Percentiles rank a stretch among this genome's conserved stretches.
These are phyloP conservation scores for Graphium colonna DNA, from an alignment of 2,888 invertebrate genomes.

Conservation along the genomic window DNA sequence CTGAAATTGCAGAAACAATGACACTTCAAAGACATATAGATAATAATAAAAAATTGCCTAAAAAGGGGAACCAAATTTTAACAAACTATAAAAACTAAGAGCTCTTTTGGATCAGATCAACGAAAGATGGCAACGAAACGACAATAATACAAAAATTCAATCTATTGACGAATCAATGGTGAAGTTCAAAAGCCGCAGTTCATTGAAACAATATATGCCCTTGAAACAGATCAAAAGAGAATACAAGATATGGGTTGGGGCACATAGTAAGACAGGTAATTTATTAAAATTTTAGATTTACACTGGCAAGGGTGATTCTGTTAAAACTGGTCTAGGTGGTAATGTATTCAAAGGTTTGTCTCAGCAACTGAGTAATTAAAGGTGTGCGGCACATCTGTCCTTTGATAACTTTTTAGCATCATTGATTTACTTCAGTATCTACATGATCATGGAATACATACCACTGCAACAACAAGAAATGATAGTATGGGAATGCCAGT, in stretches of 20 bases:
- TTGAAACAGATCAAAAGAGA: conserved; percentile 36
- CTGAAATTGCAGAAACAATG: conserved; percentile 24
- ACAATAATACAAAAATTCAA: conserved; percentile 25
- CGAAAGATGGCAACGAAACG: conserved; percentile 26
- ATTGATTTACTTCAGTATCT: conserved; percentile 8
- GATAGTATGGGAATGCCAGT: background rate
- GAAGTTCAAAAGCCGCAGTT: conserved; percentile 28
- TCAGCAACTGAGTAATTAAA: conserved; percentile 5
- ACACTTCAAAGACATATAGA: conserved; percentile 25
- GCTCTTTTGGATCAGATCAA: conserved; percentile 22
- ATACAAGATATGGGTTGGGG: conserved; percentile 34
- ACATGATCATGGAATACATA: conserved; percentile 11
- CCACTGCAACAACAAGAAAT: conserved; percentile 6
- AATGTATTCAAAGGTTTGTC: conserved; percentile 31
- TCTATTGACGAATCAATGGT: conserved; percentile 33
- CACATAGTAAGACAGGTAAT: too few relatives aligned
- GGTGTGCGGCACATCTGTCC: background rate
- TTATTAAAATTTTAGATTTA: conserved; percentile 27
- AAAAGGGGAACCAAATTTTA: conserved; percentile 15
- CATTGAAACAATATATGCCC: too few relatives aligned
- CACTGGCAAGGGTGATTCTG: conserved; percentile 30
- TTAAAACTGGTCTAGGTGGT: conserved; percentile 31
- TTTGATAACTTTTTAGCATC: background rate
- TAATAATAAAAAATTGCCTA: conserved; percentile 21
- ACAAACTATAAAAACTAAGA: conserved; percentile 30